Base-by-base conservation (phyloP, 1,140 invertebrate species). In the Diorhabda carinulata region DNA sequence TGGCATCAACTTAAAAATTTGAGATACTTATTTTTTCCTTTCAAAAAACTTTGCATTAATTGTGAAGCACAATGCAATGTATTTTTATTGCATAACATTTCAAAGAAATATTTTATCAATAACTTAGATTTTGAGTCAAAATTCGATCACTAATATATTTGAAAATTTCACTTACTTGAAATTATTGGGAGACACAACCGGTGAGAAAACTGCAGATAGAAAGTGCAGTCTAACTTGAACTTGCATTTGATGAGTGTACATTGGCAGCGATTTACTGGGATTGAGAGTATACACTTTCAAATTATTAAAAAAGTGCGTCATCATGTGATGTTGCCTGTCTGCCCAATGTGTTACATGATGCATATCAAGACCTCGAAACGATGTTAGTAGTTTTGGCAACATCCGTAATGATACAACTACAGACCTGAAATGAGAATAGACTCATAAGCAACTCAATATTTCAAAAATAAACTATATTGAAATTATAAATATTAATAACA, bases 301-400 rank as follows among this genome's bases (percentile, higher is more conserved):
- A 79, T 97, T 94, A 75, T 91, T 91, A 73, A 98, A 96, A 82
- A 97, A 97, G 80, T 94, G 88, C 8, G 90, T 87, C 91, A 97
- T 94, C 94, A 97, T 95, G 61, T 90, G 87, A 76, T 94, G 89
- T 73, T 96, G 91, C 56, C 90, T 87, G 76, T 97, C 94, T 3
- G 94, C 94, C 94, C 94, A 97, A 76, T 92, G 87, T 0, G 92
- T 92, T 70, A 93, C 84, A 81, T 92, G 84, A 79, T 92, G 90
- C 75, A 91, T 92, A 77, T 93, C 91, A 82, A 91, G 87, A 7
- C 91, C 91, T 0, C 94, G 86, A 81, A 97, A 97, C 58, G 94
- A 97, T 4, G 91, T 91, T 68, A 98, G 89, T 43, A 98, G 81
- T 78, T 97, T 97, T 4, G 95, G 94, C 60, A 98, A 80, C 43